These are phyloP conservation scores for Stomatorhinus walkeri DNA, from an alignment of 2,797 vertebrate species.

Conservation along the genomic window DNA sequence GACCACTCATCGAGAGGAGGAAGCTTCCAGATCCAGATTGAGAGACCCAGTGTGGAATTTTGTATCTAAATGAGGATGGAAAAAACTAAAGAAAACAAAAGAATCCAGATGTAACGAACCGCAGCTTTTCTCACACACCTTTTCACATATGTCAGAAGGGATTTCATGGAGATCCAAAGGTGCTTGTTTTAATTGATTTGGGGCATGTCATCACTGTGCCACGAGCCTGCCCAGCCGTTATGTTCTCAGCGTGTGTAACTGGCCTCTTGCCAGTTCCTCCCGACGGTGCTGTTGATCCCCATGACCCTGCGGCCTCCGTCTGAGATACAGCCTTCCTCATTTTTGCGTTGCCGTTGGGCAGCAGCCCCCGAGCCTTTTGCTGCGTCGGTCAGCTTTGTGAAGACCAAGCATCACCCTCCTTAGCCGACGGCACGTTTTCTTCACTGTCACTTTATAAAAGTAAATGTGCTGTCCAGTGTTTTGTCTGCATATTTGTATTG, in stretches of 20 bases:
- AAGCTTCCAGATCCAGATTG: neutral
- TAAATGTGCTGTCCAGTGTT: neutral
- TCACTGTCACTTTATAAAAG: neutral
- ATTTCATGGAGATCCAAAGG: neutral
- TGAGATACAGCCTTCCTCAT: neutral
- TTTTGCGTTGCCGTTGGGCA: neutral
- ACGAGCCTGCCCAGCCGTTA: neutral
- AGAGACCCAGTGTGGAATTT: neutral
- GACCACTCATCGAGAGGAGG: neutral
- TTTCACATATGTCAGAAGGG: neutral
- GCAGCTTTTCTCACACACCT: neutral
- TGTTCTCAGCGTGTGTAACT: neutral
- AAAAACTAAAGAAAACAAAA: neutral
- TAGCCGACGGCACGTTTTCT: neutral
- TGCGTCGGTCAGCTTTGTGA: neutral
- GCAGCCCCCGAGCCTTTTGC: neutral
- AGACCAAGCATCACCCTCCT: neutral
- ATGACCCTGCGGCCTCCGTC: neutral
- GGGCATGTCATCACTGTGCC: neutral
- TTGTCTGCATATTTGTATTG: neutral
- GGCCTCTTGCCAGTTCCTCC: neutral
- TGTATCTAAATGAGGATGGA: neutral
- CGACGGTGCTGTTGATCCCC: neutral
- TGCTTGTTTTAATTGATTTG: neutral
- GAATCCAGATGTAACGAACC: neutral